phyloP scores from a whole-genome alignment of 2,888 invertebrate species.

The Portevinia maculata region DNA sequence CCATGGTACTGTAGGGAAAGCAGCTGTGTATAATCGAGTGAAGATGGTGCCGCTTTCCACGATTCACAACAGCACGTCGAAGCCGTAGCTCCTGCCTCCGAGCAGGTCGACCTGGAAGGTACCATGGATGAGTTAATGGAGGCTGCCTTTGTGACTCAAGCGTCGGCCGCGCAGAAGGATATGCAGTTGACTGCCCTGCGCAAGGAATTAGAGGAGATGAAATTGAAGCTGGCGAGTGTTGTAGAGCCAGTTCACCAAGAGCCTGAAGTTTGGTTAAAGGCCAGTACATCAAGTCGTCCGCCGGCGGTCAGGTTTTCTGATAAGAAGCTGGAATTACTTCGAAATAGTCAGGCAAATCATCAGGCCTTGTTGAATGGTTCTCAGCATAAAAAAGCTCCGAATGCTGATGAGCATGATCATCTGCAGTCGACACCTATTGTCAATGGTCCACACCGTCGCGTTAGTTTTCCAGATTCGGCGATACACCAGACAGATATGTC shows the following conservation, averaged over 20 bases:
- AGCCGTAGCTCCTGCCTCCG: not conserved
- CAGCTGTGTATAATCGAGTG: not conserved
- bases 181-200: conserved; percentile 2
- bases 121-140: not conserved
- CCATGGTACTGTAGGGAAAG: conserved; percentile 14
- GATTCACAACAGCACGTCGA: not conserved
- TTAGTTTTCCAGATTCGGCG: not conserved
- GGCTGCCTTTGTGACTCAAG: conserved; percentile 18
- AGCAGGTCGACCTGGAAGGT: not conserved
- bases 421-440: not conserved
- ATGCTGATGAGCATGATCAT: not conserved
- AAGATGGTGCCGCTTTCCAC: no score
- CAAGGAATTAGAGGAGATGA: conserved; percentile 24
- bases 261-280: not conserved
- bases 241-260: not conserved
- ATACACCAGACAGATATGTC: conserved; percentile 16
- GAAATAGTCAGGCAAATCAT: conserved; percentile 2
- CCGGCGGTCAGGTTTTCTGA: not conserved
- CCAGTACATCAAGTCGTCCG: not conserved
- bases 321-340: not conserved
- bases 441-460: not conserved
- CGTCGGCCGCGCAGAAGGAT: conserved; percentile 17
- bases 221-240: not conserved
- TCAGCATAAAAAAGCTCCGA: not conserved
- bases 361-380: not conserved